Evolutionary conservation across 2,797 vertebrate species (phyloP).

Genomic region (Cuniculus paca): DNA sequence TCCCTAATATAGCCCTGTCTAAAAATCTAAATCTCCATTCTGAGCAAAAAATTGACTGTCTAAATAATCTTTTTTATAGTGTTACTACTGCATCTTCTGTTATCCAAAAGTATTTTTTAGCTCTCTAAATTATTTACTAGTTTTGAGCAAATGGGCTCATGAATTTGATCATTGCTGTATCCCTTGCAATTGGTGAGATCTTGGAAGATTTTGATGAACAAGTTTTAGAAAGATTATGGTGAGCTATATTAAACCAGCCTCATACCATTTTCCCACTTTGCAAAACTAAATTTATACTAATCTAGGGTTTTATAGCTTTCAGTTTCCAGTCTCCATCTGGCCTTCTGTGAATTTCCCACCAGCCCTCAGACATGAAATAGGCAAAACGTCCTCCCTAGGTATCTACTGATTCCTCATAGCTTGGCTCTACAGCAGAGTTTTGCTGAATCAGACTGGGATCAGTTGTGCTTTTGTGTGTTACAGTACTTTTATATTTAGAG

Average conservation of each 20-base stretch:
- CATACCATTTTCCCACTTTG: slow-evolving; percentile 74
- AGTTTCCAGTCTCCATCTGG: slow-evolving; percentile 56
- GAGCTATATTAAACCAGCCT: slow-evolving; percentile 61
- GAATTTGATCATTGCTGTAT: slow-evolving; percentile 37
- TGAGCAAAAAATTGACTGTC: slow-evolving; percentile 10
- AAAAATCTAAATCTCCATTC: slow-evolving; percentile 25
- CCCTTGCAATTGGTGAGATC: slow-evolving; percentile 7
- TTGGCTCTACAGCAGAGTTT: neutral
- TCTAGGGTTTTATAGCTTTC: slow-evolving; percentile 48
- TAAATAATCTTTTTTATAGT: neutral
- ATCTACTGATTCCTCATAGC: neutral
- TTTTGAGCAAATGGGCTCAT: slow-evolving; percentile 26
- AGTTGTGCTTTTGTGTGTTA: neutral
- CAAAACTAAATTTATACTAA: slow-evolving; percentile 46
- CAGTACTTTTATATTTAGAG: slow-evolving; percentile 1
- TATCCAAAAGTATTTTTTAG: neutral
- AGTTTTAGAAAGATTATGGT: slow-evolving; percentile 54
- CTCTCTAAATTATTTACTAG: slow-evolving; percentile 39
- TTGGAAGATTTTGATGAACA: slow-evolving; percentile 35
- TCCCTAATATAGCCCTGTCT: neutral
- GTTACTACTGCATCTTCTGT: neutral
- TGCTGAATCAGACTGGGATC: neutral
- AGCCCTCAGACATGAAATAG: neutral
- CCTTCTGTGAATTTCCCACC: neutral
- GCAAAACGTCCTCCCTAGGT: neutral